phyloP scores from a whole-genome alignment of 1,140 invertebrate species.

The Cyclina sinensis region DNA sequence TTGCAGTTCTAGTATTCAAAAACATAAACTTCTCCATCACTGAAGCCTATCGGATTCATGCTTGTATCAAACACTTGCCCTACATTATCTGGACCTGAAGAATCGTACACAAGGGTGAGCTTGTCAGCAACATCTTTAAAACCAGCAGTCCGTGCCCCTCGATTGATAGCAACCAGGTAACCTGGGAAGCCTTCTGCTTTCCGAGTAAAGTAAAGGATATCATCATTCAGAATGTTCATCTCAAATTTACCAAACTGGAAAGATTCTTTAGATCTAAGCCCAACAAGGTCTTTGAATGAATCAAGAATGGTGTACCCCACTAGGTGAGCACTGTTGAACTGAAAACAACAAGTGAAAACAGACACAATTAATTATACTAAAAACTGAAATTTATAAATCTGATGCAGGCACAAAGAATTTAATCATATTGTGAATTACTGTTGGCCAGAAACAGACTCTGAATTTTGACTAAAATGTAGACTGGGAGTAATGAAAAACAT shows the following conservation, averaged over 20 bases:
- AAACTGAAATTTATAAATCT: too few relatives aligned
- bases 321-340: conserved; percentile 80
- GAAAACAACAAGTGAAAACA: too few relatives aligned
- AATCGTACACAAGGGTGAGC: conserved; percentile 76
- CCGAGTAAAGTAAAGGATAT: conserved; percentile 81
- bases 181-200: conserved; percentile 83
- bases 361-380: too few relatives aligned
- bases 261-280: conserved; percentile 82
- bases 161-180: conserved; percentile 82
- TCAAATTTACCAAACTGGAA: conserved; percentile 84
- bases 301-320: conserved; percentile 72
- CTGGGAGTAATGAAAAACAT: too few relatives aligned
- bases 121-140: conserved; percentile 58
- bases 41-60: conserved; percentile 46
- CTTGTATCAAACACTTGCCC: conserved; percentile 20
- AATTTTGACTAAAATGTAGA: too few relatives aligned
- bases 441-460: too few relatives aligned
- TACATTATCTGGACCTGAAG: conserved; percentile 17
- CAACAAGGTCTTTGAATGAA: conserved; percentile 79
- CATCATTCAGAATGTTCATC: conserved; percentile 70
- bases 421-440: too few relatives aligned
- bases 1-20: conserved; percentile 41
- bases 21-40: conserved; percentile 60
- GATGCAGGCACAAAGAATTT: too few relatives aligned
- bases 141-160: conserved; percentile 71